Base-by-base conservation (phyloP, 2,888 invertebrate species). In the Seladonia tumulorum region DNA sequence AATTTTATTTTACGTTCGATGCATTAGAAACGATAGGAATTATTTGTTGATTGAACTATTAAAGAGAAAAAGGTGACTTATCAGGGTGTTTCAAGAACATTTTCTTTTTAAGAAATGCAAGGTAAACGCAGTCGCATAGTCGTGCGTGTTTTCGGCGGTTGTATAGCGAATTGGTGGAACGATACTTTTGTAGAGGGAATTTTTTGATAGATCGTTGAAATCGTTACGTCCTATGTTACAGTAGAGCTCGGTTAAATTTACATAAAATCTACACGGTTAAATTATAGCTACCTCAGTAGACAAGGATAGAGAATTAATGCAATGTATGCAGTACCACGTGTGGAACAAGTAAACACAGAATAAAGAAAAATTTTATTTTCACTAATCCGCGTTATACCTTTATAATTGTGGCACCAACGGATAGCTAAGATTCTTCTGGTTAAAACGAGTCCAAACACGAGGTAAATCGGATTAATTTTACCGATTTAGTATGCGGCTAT, bases 221-320 rank as follows among this genome's bases (percentile, higher is more conserved):
- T 93, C 91, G 49, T 91, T 92, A 90, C 90, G 89, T 92, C 93
- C 91, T 93, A 92, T 85, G 91, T 88, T 86, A 57, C 57, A 57
- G 57, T n/a, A 57, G 57, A 1, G 57, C 12, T 57, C 57, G 57
- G 57, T 57, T 57, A n/a, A 57, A 57, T 57, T n/a, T 53, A 53
- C 53, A 53, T 53, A 53, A n/a, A 3, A 53, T 53, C n/a, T 53
- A n/a, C 53, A 10, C n/a, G 12, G 57, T 57, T n/a, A 57, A 57
- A 57, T 57, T n/a, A 57, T 10, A n/a, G 4, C n/a, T 57, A 12
- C 2, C 10, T 10, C 53, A 2, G 53, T n/a, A n/a, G n/a, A 53
- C n/a, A 57, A 57, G 8, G 12, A n/a, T 57, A n/a, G 57, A 57
- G 4, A 57, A 57, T n/a, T 3, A 57, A 10, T n/a, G 4, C n/a